phyloP scores from a whole-genome alignment of 1,140 invertebrate species.

The Mycetomoellerius zeteki region DNA sequence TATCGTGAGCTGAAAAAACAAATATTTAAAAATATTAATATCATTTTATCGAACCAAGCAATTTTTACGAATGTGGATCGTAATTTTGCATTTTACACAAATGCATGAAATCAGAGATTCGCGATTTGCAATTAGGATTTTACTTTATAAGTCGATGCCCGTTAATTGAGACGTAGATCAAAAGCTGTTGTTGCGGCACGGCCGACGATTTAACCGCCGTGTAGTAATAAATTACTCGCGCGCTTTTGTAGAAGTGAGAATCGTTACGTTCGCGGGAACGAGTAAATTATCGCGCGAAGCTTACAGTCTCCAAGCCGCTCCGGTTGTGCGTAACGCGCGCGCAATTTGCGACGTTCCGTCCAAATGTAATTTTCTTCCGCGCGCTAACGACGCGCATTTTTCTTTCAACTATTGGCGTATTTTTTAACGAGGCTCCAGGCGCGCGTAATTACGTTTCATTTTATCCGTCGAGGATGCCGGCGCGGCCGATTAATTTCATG shows the following conservation, averaged over 20 bases:
- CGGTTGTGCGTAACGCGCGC: neutral
- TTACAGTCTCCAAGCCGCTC: neutral
- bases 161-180: slow-evolving; percentile 42
- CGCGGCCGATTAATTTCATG: slow-evolving; percentile 51
- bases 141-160: slow-evolving; percentile 14
- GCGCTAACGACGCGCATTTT: slow-evolving; percentile 41
- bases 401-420: slow-evolving; percentile 55
- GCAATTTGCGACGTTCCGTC: slow-evolving; percentile 41
- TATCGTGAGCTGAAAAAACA: neutral
- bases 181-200: neutral
- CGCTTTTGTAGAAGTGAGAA: slow-evolving; percentile 30
- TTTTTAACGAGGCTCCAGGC: slow-evolving; percentile 47
- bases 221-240: slow-evolving; percentile 29
- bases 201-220: neutral
- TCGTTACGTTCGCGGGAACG: slow-evolving; percentile 47
- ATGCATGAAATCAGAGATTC: neutral
- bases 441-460: slow-evolving; percentile 56
- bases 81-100: neutral
- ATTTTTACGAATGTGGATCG: neutral
- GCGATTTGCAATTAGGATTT: slow-evolving; percentile 6
- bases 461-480: slow-evolving; percentile 39
- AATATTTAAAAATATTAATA: neutral
- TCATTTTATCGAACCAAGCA: neutral
- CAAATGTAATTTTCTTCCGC: neutral
- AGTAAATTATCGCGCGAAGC: slow-evolving; percentile 39